Percentiles rank a stretch among this genome's conserved stretches.
Evolutionary conservation across 35 echinoderm and acorn worm species (phyloP).

Genomic region (Ophioderma brevispina): DNA sequence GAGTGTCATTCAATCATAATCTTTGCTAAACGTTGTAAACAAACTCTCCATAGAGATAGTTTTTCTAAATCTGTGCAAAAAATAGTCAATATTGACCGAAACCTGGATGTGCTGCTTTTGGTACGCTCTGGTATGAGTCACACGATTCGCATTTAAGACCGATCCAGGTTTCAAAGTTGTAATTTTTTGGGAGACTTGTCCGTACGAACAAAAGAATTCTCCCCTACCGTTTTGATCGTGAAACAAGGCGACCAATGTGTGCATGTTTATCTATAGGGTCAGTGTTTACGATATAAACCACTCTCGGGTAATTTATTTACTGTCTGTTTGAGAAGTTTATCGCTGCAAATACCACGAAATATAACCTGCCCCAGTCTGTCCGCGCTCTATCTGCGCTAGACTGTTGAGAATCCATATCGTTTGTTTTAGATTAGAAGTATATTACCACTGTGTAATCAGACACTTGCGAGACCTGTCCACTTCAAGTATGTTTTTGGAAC

Average conservation of each 20-base stretch:
- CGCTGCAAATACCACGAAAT: conserved; percentile 53
- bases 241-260: conserved; percentile 49
- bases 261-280: conserved; percentile 13
- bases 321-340: conserved; percentile 4
- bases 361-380: not conserved
- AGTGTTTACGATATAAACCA: conserved; percentile 28
- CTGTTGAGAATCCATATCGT: conserved; percentile 57
- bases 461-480: conserved; percentile 25
- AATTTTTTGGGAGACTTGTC: not conserved
- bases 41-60: not conserved
- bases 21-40: not conserved
- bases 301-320: not conserved
- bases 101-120: conserved; percentile 6
- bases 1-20: not conserved
- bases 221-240: not conserved
- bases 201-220: conserved; percentile 44
- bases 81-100: conserved; percentile 48
- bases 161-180: not conserved
- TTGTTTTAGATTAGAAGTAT: not conserved
- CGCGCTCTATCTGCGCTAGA: not conserved
- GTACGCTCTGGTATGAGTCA: not conserved
- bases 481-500: conserved; percentile 37
- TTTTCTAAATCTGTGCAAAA: conserved; percentile 8
- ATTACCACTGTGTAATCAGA: conserved; percentile 48
- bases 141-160: not conserved